Evolutionary conservation across 2,888 invertebrate species (phyloP), one percentile per base, ranked within the genome.

Genomic region (Tiliacea citrago): DNA sequence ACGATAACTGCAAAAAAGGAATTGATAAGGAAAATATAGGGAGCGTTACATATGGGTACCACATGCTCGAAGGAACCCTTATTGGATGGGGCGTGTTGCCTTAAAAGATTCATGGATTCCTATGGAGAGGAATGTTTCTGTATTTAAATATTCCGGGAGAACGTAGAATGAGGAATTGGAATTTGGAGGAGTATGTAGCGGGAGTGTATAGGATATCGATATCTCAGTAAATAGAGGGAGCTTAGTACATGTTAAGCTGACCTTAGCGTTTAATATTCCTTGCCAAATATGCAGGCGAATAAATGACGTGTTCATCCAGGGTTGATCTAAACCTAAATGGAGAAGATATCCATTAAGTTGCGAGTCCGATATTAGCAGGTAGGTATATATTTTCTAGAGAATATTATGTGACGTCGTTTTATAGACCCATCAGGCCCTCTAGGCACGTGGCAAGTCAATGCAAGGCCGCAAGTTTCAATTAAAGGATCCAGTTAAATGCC

Each of bases 11-110:
- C 77, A 75, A 79, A 84, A n/a, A 81, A 82, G 86, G 82, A 89
- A 89, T 88, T 87, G 89, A 89, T 88, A 89, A 88, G 88, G 87
- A 88, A 88, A 89, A 89, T 86, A 85, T 87, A 86, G 81, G 81
- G 73, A 78, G 67, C 83, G 87, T 79, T 88, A 87, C 88, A 85
- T 86, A 85, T 85, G 74, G 78, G 85, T 80, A 83, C 81, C 87
- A 80, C 79, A 84, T 85, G 88, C 80, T 86, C 83, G 74, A 75
- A 72, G 83, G 85, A 83, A 69, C 79, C 78, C 81, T 85, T 88
- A 88, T 88, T 88, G 86, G 83, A 86, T 80, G 85, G 81, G 81
- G 83, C 77, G 85, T 81, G 86, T 81, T 86, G 82, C 87, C 85
- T 87, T 86, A 81, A 86, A 87, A 87, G 86, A 86, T 87, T 87